Base-by-base conservation (phyloP, 2,113 vertebrate genomes). In the Phodopus roborovskii region DNA sequence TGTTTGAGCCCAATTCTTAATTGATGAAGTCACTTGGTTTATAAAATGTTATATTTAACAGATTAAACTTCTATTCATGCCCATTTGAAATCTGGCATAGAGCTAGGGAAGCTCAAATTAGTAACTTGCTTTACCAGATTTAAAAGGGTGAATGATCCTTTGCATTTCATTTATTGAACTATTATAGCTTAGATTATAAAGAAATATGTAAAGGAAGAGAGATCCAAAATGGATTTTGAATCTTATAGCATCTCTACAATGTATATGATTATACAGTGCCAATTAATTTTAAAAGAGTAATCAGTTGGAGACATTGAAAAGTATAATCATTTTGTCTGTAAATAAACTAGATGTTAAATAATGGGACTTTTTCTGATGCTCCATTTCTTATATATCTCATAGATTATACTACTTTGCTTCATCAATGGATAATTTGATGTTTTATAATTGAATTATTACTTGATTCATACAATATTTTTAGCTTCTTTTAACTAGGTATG, bases 1-100 rank as follows among this genome's bases (percentile, higher is more conserved):
- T 94, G 17, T 22, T 17, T 24, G 95, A 96, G 87, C 9, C 89
- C 92, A 97, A 95, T 90, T 94, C 97, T 96, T 94, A 98, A 71
- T 1, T 96, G 66, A 68, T 83, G 89, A 96, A 97, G 85, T 84
- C 62, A 75, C 91, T 90, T 92, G 45, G 91, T 97, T 97, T 98
- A 89, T 92, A 97, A 98, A 97, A 95, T 96, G n/a, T 93, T 90
- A 79, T 96, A 94, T 17, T 2, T 50, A 16, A 26, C 95, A 64
- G 16, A 39, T 85, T 96, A 97, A 62, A 74, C 10, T 97, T 83
- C 75, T 68, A 97, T 96, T 98, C 96, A 97, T 98, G 93, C 88
- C 93, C 79, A 98, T 91, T 97, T 97, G 79, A 82, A 97, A 98
- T 98, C 74, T 98, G 96, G 62, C n/a, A n/a, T 97, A 92, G 97